These are phyloP conservation scores for Hanleya hanleyi DNA, from an alignment of 2,888 invertebrate genomes.

Conservation along the genomic window DNA sequence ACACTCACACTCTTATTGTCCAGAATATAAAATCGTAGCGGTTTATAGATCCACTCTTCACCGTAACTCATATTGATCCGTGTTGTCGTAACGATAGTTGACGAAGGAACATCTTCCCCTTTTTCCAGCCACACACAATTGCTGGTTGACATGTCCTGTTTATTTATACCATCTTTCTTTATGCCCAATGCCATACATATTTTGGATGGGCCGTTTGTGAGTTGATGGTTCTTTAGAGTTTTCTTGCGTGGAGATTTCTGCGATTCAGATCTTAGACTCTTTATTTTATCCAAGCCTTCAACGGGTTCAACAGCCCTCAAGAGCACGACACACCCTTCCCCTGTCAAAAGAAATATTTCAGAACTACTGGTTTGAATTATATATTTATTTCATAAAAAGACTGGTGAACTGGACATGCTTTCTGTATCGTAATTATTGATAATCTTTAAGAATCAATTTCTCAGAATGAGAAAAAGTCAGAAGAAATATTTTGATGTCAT, in stretches of 20 bases:
- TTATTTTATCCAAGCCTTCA: constrained; percentile 79
- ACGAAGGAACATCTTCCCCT: constrained; percentile 50
- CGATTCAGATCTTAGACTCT: constrained; percentile 51
- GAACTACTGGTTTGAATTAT: too few relatives aligned
- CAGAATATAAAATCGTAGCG: constrained; percentile 79
- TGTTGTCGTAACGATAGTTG: constrained; percentile 74
- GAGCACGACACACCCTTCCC: constrained; percentile 81
- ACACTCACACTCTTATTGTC: constrained; percentile 75
- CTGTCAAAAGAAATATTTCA: constrained; percentile 68
- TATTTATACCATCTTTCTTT: constrained; percentile 77
- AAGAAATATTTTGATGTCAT: too few relatives aligned
- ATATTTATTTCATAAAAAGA: too few relatives aligned
- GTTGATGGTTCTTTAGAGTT: constrained; percentile 75
- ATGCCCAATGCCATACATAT: constrained; percentile 81
- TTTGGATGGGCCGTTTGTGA: constrained; percentile 84
- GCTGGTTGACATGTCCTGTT: constrained; percentile 76
- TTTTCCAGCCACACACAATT: constrained; percentile 77
- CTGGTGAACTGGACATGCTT: too few relatives aligned
- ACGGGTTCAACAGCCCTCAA: constrained; percentile 81
- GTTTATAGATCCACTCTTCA: constrained; percentile 79
- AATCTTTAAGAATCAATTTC: too few relatives aligned
- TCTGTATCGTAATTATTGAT: too few relatives aligned
- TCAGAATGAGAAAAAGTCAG: too few relatives aligned
- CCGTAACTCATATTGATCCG: constrained; percentile 80
- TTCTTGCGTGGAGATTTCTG: constrained; percentile 39